Base-by-base conservation (phyloP, 1,140 invertebrate genomes). In the Spodoptera litura region DNA sequence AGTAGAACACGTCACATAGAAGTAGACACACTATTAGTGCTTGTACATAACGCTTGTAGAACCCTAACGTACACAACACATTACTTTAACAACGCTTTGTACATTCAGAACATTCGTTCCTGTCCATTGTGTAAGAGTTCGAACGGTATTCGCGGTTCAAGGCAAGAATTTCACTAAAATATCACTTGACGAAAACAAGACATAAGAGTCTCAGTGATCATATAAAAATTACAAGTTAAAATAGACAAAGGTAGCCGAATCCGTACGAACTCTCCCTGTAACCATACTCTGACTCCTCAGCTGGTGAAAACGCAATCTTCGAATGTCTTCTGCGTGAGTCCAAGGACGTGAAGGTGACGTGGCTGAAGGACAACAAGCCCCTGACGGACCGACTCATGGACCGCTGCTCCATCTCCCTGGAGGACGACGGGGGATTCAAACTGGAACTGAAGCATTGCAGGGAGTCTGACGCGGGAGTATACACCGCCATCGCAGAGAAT, bases 401-500 rank as follows among this genome's bases (percentile, higher is more conserved):
- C 84, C 95, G 98, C 9, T 96, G 98, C 55, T 96, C 96, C 64
- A 95, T 96, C 15, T 95, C 92, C n/a, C 95, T 87, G 64, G 92
- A 96, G 44, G 95, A 95, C 27, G 89, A 93, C 56, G 94, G 94
- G 10, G 94, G 92, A 0, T 97, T 96, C 89, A 96, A 95, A 70
- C 94, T 99, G 73, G 96, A 97, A 83, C 96, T 99, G 25, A 95
- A 97, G 81, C 97, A 99, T 84, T 98, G 97, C 74, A 93, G 95
- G 25, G 97, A 97, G 73, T 96, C 96, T 51, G 99, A 99, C 94
- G 96, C 96, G 2, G 99, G 99, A 13, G 96, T 98, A 25, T 99
- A 99, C 89, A 99, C 98, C 0, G 98, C 98, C 66, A 96, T 97
- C 52, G 98, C 98, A n/a, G 96, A 96, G 58, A 99, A 98, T 88